Evolutionary conservation across 1,140 invertebrate genomes (phyloP).

Genomic region (Aphelenchoides avenae): DNA sequence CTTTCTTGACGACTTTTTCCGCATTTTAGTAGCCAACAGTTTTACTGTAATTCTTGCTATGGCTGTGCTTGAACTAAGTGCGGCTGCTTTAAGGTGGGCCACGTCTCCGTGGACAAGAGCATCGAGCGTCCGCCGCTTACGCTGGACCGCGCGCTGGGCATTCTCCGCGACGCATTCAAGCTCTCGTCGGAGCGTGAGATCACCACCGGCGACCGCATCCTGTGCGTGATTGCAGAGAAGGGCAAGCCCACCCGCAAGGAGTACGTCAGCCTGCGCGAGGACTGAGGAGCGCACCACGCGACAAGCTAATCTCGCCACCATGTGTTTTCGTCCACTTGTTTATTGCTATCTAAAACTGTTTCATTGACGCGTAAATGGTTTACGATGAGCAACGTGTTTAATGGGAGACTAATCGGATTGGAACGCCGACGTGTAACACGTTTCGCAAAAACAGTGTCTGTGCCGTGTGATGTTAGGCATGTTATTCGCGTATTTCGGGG

Average conservation of each 20-base stretch:
- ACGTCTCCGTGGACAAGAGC: conserved; percentile 37
- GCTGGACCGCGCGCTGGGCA: conserved; percentile 72
- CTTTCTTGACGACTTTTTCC: conserved; percentile 22
- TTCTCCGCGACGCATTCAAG: conserved; percentile 91
- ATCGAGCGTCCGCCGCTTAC: conserved; percentile 64
- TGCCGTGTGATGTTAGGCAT: no score
- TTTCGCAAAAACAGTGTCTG: no score
- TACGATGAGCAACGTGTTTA: no score
- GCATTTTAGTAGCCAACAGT: no score
- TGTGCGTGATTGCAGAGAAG: conserved; percentile 82
- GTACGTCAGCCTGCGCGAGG: conserved; percentile 59
- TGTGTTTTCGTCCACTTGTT: conserved; percentile 12
- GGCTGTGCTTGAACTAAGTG: neutral
- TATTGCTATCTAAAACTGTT: no score
- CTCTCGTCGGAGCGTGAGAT: conserved; percentile 95
- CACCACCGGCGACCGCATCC: conserved; percentile 85
- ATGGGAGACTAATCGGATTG: no score
- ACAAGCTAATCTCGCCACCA: conserved; percentile 8
- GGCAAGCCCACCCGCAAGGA: conserved; percentile 69
- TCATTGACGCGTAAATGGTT: no score
- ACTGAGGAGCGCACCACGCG: conserved; percentile 44
- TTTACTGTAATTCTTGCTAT: no score
- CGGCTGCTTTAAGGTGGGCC: conserved; percentile 49
- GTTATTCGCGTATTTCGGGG: no score
- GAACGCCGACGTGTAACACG: no score